Evolutionary conservation across 1,140 invertebrate genomes (phyloP), one percentile per base, ranked within the genome.

Genomic region (Brachionus angularis): DNA sequence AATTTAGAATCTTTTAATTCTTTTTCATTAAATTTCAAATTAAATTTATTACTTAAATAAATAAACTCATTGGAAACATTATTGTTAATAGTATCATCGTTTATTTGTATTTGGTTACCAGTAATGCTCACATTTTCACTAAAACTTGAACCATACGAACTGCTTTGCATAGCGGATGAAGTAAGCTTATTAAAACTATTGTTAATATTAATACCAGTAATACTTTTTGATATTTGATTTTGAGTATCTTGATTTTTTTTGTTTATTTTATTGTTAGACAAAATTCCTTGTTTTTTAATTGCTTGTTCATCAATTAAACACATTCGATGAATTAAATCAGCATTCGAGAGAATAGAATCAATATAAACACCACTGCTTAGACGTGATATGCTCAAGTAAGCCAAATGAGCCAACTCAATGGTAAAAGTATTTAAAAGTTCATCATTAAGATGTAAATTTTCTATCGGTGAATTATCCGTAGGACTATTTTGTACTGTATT

Each of bases 371-470:
- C 79, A 18, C 90, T 90, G 50, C 92, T 84, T 73, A 90, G 85
- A 72, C 87, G 86, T 62, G 89, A 86, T 76, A 95, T 91, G 0
- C 87, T 85, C 42, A 89, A 83, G 77, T 93, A 95, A 1, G 89
- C 84, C 42, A 86, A 85, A 75, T 91, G 88, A 5, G 93, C 91
- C 70, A 95, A 80, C 76, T 91, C 87, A 5, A 87, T 83, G 4
- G 88, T 89, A 75, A 95, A 92, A 1, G 91, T 89, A 75, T 87
- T 79, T 70, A 85, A 84, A 0, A 95, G 77, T 81, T 95, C 91
- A 76, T 74, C 71, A 31, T 46, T 16, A 27, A 16, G 16, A 8
- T 10, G 31, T 1, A 47, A 27, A 29, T 31, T 58, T 5, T 5
- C n/a, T 36, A 12, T 18, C 7, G 34, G n/a, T 7, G 58, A 64